Evolutionary conservation across 2,888 invertebrate species (phyloP), one percentile per base, ranked within the genome.

Genomic region (Timema podura): DNA sequence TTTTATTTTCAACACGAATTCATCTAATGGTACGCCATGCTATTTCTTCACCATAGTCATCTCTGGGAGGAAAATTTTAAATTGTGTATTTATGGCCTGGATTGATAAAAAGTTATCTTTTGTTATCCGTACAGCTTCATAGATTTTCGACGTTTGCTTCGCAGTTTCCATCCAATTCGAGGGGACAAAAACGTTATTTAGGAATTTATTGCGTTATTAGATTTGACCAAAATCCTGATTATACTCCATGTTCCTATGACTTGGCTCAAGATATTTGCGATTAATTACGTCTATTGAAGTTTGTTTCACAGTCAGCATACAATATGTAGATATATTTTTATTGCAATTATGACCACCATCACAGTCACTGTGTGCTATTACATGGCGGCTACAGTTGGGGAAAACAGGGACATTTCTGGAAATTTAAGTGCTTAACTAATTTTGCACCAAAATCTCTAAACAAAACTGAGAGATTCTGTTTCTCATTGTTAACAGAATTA

Each of bases 1-100:
- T 61, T 61, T 61, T 61, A 5, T 61, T 1, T 10, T 61, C 61
- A 16, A 61, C 61, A 61, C 13, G 61, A 61, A 61, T 61, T 5
- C 61, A 61, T 61, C 16, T 61, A 61, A 61, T 61, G 61, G 61
- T 61, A 30, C 16, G 61, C 61, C 16, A 6, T 61, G 61, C 61
- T 16, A 61, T 15, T 30, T 8, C 16, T 61, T 61, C 61, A 61
- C 61, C 61, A 16, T 61, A 9, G 61, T 61, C 61, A 61, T 61
- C 61, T 61, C 45, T 61, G 7, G 61, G 61, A 44, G 61, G 44
- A 11, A 13, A 61, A 44, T 44, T 16, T 16, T 61, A 30, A 30
- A 30, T 16, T 61, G 61, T 16, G 61, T 16, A 61, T 61, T 61
- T 61, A 61, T 5, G 10, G 61, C 16, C 30, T n/a, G 44, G 44